Conservation (phyloP, 2,797 vertebrate genomes). For the Perodicticus potto region DNA sequence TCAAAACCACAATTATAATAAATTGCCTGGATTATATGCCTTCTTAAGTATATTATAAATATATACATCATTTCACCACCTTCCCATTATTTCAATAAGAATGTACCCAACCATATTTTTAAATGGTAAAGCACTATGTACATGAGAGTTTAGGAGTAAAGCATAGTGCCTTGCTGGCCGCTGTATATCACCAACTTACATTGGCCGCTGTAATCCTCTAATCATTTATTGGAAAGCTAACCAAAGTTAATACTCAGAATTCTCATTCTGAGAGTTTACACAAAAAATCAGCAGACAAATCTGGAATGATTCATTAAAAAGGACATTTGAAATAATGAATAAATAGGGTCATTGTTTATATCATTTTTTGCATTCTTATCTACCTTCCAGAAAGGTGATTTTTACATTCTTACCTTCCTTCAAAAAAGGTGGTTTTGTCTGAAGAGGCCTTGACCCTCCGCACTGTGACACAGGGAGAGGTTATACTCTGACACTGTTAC, state of each 20-base stretch:
- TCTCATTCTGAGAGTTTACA: background rate
- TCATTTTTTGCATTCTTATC: background rate
- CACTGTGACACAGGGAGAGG: background rate
- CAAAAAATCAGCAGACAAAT: background rate
- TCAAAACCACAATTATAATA: conserved; percentile 30
- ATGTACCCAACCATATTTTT: background rate
- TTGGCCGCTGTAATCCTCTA: background rate
- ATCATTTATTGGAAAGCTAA: conserved; percentile 30
- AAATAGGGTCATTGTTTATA: background rate
- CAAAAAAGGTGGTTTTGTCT: background rate
- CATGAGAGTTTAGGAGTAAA: background rate
- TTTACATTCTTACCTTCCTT: background rate
- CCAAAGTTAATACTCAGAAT: background rate
- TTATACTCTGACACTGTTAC: background rate
- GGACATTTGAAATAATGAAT: background rate
- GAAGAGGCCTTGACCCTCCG: background rate
- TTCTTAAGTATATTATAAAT: conserved; percentile 29
- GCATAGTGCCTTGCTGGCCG: background rate
- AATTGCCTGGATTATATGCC: background rate
- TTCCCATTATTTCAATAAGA: conserved; percentile 3
- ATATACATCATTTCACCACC: background rate
- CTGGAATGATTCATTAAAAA: background rate
- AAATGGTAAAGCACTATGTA: background rate
- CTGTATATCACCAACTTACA: background rate
- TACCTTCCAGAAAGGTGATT: background rate